Evolutionary conservation across 1,140 invertebrate species (phyloP).

Genomic region (Megalopta genalis): DNA sequence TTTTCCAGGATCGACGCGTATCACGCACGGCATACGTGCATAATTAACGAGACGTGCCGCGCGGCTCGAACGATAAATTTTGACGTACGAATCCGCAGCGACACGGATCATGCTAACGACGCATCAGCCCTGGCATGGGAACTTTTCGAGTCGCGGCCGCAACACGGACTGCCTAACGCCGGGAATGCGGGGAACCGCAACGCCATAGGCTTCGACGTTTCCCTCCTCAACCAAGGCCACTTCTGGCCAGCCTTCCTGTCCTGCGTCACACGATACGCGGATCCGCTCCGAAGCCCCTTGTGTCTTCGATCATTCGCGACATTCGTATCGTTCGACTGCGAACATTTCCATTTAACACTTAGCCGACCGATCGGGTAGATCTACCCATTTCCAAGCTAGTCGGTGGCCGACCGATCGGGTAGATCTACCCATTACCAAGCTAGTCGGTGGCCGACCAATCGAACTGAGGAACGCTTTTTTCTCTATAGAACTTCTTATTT

Average conservation of each 20-base stretch:
- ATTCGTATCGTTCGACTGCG: too few relatives aligned
- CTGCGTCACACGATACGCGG: not conserved
- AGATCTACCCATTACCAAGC: too few relatives aligned
- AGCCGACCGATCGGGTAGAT: too few relatives aligned
- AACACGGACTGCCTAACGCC: conserved; percentile 67
- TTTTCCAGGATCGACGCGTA: conserved; percentile 52
- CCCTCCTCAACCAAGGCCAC: conserved; percentile 24
- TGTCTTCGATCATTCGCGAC: not conserved
- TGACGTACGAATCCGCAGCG: conserved; percentile 66
- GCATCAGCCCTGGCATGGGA: conserved; percentile 16
- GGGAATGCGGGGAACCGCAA: conserved; percentile 58
- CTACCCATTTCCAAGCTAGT: too few relatives aligned
- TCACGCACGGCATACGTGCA: conserved; percentile 64
- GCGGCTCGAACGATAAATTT: conserved; percentile 62
- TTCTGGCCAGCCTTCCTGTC: not conserved
- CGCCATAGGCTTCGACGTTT: conserved; percentile 31
- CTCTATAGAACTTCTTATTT: too few relatives aligned
- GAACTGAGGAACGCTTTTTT: too few relatives aligned
- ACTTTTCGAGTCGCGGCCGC: conserved; percentile 66
- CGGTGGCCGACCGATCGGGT: too few relatives aligned
- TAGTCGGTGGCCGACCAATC: too few relatives aligned
- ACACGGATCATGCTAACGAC: conserved; percentile 63
- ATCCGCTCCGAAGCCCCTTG: not conserved
- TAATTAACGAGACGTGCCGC: conserved; percentile 66
- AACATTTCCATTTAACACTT: too few relatives aligned